Conservation (phyloP, 2,113 vertebrate genomes). For the Monopterus albus region DNA sequence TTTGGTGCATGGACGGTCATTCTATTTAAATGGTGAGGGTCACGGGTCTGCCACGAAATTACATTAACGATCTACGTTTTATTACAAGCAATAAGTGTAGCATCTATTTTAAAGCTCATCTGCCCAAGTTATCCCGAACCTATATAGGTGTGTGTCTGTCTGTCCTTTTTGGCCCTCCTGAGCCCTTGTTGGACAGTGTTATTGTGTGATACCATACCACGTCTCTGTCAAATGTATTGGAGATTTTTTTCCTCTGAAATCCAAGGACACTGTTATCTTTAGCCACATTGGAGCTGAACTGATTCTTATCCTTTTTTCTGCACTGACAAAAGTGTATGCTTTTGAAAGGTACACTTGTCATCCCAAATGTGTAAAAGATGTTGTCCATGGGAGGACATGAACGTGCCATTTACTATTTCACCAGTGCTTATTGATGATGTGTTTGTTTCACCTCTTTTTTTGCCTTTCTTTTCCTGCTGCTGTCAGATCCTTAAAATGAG, state of each 20-base stretch:
- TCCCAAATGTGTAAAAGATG: slow-evolving; percentile 27
- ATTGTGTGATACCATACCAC: slow-evolving; percentile 9
- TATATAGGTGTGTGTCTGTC: slow-evolving; percentile 56
- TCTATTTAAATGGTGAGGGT: slow-evolving; percentile 78
- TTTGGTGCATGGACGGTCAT: slow-evolving; percentile 85
- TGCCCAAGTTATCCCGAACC: slow-evolving; percentile 65
- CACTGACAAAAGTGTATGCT: slow-evolving; percentile 22
- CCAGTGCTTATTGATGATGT: slow-evolving; percentile 50
- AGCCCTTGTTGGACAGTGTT: slow-evolving; percentile 4
- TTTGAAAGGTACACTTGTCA: slow-evolving; percentile 30
- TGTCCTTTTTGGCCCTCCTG: slow-evolving; percentile 22
- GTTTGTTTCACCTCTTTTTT: slow-evolving; percentile 26
- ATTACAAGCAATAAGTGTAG: slow-evolving; percentile 92
- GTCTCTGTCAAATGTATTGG: not conserved
- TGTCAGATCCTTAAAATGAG: slow-evolving; percentile 33
- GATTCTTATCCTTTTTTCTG: slow-evolving; percentile 22
- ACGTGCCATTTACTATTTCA: slow-evolving; percentile 69
- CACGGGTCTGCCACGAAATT: slow-evolving; percentile 83
- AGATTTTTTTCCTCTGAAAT: slow-evolving; percentile 39
- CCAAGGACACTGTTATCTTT: slow-evolving; percentile 52
- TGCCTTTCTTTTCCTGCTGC: slow-evolving; percentile 47
- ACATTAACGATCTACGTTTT: slow-evolving; percentile 74
- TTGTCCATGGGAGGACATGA: slow-evolving; percentile 28
- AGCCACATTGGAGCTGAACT: slow-evolving; percentile 33
- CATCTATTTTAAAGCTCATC: slow-evolving; percentile 79